A percentile compares a stretch with the other conserved stretches of the same genome.
Conservation (phyloP, 2,113 vertebrate species). For the Xenotilapia leptura region DNA sequence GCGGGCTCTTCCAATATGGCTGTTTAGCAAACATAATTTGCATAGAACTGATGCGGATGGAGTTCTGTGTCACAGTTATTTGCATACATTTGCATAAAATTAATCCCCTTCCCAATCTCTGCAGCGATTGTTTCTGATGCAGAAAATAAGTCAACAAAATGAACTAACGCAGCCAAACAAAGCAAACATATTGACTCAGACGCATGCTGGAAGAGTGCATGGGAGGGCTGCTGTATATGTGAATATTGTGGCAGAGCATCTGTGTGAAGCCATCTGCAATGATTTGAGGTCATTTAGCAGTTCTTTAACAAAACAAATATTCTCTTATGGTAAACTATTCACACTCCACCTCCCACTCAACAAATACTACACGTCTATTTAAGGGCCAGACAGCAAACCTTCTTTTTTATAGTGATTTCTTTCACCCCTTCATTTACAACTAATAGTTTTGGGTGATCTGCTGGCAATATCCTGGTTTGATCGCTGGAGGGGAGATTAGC, state of each 20-base stretch:
- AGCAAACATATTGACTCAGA: conserved; percentile 62
- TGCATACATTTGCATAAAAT: conserved; percentile 76
- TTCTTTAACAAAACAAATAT: conserved; percentile 9
- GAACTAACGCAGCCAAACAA: conserved; percentile 51
- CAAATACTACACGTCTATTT: neutral
- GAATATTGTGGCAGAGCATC: neutral
- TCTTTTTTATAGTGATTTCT: neutral
- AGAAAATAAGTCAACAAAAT: conserved; percentile 68
- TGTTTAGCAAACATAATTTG: conserved; percentile 74
- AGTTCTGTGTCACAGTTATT: conserved; percentile 68
- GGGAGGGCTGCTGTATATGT: neutral
- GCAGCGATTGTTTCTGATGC: conserved; percentile 63
- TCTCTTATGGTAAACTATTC: neutral
- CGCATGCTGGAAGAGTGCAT: neutral
- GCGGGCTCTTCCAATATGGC: conserved; percentile 48
- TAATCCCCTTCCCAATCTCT: conserved; percentile 58
- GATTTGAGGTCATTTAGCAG: conserved; percentile 1
- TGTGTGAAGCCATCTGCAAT: conserved; percentile 5
- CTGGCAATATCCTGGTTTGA: neutral
- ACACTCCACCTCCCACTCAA: neutral
- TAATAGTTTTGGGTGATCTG: neutral
- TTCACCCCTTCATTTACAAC: neutral
- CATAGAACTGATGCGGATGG: conserved; percentile 64
- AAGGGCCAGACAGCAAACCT: neutral
- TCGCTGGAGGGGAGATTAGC: fast-evolving